Percentiles rank a stretch among this genome's conserved stretches.
Evolutionary conservation across 2,888 invertebrate species (phyloP).

Genomic region (Liopterus haemorrhoidalis): DNA sequence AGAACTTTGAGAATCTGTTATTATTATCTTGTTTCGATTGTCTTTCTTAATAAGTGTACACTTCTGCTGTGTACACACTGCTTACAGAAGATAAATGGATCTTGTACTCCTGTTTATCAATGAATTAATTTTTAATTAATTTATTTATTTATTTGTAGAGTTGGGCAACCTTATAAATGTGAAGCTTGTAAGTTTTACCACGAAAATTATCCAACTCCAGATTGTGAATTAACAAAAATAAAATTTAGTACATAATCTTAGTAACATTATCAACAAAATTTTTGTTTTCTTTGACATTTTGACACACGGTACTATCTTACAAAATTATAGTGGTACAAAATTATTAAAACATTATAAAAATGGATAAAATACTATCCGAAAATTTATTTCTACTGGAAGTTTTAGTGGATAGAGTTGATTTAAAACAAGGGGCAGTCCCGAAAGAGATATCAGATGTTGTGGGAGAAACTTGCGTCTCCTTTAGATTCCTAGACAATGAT

Average conservation of each 20-base stretch:
- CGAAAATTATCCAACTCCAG: slow-evolving; percentile 50
- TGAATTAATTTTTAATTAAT: background rate
- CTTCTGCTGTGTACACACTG: too few relatives aligned
- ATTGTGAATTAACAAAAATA: slow-evolving; percentile 33
- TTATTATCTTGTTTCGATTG: too few relatives aligned
- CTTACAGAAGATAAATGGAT: background rate
- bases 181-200: slow-evolving; percentile 57
- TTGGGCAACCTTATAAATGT: slow-evolving; percentile 50
- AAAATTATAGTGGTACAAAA: slow-evolving; percentile 29
- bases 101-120: background rate
- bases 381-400: slow-evolving; percentile 60
- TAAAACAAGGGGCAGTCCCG: slow-evolving; percentile 46
- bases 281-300: slow-evolving; percentile 23
- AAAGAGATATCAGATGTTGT: slow-evolving; percentile 45
- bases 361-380: slow-evolving; percentile 49
- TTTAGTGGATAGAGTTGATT: slow-evolving; percentile 52
- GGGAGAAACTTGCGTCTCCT: slow-evolving; percentile 55
- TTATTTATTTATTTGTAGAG: slow-evolving; percentile 41
- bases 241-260: slow-evolving; percentile 19
- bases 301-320: slow-evolving; percentile 25
- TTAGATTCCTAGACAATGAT: slow-evolving; percentile 54
- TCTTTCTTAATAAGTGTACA: too few relatives aligned
- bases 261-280: slow-evolving; percentile 4
- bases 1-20: background rate
- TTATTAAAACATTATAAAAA: slow-evolving; percentile 31